phyloP scores from a whole-genome alignment of 2,888 invertebrate species.

The Diarsia mendica region DNA sequence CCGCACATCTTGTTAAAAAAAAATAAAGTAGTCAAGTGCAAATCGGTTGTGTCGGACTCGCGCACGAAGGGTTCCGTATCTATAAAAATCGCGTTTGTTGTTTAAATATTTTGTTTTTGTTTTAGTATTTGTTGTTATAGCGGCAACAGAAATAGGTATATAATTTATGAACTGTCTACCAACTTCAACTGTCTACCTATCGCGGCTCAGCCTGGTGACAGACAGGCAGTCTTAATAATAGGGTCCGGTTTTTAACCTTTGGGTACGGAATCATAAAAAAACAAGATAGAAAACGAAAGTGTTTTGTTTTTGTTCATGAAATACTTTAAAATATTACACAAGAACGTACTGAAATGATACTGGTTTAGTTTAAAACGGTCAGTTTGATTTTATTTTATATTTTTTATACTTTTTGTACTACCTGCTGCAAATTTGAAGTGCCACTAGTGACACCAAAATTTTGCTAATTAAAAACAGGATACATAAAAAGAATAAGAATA shows the following conservation, averaged over 20 bases:
- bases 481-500: not conserved
- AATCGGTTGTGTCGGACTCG: too few relatives aligned
- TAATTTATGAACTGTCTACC: too few relatives aligned
- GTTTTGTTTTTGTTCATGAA: not conserved
- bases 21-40: too few relatives aligned
- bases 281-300: conserved; percentile 20
- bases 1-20: conserved; percentile 16
- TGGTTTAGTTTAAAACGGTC: not conserved
- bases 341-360: not conserved
- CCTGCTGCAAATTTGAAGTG: not conserved
- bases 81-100: too few relatives aligned
- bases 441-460: conserved; percentile 23
- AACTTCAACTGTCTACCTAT: too few relatives aligned
- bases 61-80: too few relatives aligned
- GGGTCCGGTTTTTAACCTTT: too few relatives aligned
- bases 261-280: not conserved
- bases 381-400: not conserved
- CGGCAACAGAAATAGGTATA: too few relatives aligned
- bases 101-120: too few relatives aligned
- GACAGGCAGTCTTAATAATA: too few relatives aligned
- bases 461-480: conserved; percentile 2
- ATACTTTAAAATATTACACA: not conserved
- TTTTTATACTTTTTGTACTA: not conserved
- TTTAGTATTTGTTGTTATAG: too few relatives aligned
- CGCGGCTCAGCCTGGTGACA: too few relatives aligned